A percentile compares a stretch with the other conserved stretches of the same genome.
phyloP scores from a whole-genome alignment of 2,113 vertebrate genomes.

The Pachypanchax playfairii region DNA sequence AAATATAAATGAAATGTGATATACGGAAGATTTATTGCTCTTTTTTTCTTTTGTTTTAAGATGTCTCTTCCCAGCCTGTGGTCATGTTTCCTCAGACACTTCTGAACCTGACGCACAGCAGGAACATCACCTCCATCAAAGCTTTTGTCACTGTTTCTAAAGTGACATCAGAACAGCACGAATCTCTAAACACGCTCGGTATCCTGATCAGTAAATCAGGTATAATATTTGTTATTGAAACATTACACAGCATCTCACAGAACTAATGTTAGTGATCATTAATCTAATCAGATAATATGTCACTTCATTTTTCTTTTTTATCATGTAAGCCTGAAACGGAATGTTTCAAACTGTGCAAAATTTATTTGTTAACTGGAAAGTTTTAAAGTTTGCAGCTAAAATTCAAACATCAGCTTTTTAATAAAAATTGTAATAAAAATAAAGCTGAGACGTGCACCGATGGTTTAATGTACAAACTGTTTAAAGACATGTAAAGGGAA shows the following conservation, averaged over 20 bases:
- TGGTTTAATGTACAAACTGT: too few species aligned
- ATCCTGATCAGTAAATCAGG: constrained; percentile 84
- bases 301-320: neutral
- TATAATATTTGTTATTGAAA: constrained; percentile 40
- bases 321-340: neutral
- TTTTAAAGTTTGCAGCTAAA: too few species aligned
- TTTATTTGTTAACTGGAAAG: neutral
- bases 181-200: constrained; percentile 78
- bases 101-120: constrained; percentile 80
- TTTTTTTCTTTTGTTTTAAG: constrained; percentile 64
- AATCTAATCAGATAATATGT: too few species aligned
- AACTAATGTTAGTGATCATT: too few species aligned
- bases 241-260: neutral
- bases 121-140: constrained; percentile 79
- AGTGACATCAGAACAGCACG: constrained; percentile 77
- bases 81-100: constrained; percentile 87
- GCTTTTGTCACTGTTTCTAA: constrained; percentile 86
- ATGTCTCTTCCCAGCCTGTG: constrained; percentile 78
- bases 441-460: too few species aligned
- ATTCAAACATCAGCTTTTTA: too few species aligned
- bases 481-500: too few species aligned
- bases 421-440: too few species aligned
- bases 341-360: neutral
- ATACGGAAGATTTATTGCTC: too few species aligned
- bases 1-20: too few species aligned